phyloP scores from a whole-genome alignment of 2,113 vertebrate genomes.

The Cacatua alba region DNA sequence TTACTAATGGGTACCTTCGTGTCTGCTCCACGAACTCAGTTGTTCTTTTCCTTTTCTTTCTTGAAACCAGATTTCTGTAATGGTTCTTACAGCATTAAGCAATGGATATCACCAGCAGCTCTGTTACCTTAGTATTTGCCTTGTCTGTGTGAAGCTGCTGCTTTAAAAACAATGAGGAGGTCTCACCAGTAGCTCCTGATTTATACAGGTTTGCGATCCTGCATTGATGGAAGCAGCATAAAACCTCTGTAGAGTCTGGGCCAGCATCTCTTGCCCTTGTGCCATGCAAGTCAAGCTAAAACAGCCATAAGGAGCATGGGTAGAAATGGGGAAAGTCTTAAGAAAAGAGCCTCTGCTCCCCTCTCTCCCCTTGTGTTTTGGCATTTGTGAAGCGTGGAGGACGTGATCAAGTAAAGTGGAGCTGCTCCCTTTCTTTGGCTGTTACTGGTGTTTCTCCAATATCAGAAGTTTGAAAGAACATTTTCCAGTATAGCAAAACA shows the following conservation, averaged over 20 bases:
- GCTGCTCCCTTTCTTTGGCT: neutral
- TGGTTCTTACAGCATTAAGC: neutral
- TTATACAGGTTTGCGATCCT: neutral
- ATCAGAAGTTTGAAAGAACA: neutral
- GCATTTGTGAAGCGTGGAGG: neutral
- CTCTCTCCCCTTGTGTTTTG: neutral
- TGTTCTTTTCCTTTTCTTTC: neutral
- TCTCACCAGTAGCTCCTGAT: neutral
- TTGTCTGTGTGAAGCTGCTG: neutral
- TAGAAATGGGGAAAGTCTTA: neutral
- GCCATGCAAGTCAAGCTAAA: neutral
- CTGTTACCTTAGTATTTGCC: neutral
- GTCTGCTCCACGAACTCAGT: neutral
- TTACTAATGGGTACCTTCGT: neutral
- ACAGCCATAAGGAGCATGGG: neutral
- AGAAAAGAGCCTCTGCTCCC: neutral
- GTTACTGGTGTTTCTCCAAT: neutral
- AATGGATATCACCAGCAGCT: neutral
- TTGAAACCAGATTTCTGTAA: neutral
- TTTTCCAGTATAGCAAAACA: neutral
- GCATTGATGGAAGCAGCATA: neutral
- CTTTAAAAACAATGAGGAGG: neutral
- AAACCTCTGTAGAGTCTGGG: neutral
- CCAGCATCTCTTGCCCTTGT: neutral
- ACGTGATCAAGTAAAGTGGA: neutral